phyloP scores from a whole-genome alignment of 2,797 vertebrate genomes.

The Gadopsis marmoratus region DNA sequence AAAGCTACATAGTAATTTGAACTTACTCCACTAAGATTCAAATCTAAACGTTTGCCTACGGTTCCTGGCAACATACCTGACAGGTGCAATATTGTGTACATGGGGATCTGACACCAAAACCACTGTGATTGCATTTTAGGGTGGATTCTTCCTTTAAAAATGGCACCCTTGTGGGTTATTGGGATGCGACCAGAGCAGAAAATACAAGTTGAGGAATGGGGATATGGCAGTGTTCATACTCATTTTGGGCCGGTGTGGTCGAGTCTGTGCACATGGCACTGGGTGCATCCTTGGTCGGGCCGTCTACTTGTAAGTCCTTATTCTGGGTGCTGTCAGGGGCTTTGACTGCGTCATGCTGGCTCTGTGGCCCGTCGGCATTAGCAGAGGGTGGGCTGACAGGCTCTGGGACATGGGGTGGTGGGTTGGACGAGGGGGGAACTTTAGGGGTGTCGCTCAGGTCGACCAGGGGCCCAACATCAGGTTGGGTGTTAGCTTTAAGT shows the following conservation, averaged over 20 bases:
- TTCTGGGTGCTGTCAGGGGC: conserved; percentile 70
- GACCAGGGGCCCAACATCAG: conserved; percentile 90
- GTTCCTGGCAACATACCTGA: neutral
- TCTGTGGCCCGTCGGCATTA: conserved; percentile 74
- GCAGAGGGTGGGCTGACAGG: conserved; percentile 47
- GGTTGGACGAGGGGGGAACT: conserved; percentile 76
- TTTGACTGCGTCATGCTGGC: conserved; percentile 82
- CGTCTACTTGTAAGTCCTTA: conserved; percentile 94
- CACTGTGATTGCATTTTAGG: conserved; percentile 5
- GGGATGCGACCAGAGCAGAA: conserved; percentile 61
- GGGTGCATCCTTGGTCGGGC: conserved; percentile 91
- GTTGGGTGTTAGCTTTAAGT: conserved; percentile 82
- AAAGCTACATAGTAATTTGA: neutral
- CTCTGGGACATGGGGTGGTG: conserved; percentile 79
- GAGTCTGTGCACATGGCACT: conserved; percentile 87
- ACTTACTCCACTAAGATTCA: neutral
- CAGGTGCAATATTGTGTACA: neutral
- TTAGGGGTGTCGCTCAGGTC: conserved; percentile 90
- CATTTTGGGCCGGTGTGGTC: conserved; percentile 90
- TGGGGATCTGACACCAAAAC: conserved; percentile 5
- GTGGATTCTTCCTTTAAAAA: conserved; percentile 29
- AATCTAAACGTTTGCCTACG: neutral
- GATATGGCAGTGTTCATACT: conserved; percentile 91
- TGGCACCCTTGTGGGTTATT: conserved; percentile 7
- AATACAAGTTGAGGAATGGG: conserved; percentile 80